Conservation (phyloP, 2,888 invertebrate species). For the Iphiclides podalirius region DNA sequence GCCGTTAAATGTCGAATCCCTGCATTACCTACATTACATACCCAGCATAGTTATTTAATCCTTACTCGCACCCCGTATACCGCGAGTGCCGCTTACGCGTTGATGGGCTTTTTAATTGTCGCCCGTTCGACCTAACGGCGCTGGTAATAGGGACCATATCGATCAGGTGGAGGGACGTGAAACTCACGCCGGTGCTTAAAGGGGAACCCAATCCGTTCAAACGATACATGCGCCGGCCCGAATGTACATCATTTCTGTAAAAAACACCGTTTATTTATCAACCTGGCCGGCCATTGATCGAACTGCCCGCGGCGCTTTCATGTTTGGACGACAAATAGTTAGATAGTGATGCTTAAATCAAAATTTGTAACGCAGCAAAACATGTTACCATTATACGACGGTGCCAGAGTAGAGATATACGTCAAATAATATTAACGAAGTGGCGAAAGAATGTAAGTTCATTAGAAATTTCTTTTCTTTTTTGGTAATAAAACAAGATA, state of each 20-base stretch:
- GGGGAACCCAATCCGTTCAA: constrained; percentile 61
- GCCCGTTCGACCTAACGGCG: constrained; percentile 55
- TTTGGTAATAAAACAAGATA: too few species aligned
- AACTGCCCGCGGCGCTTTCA: too few species aligned
- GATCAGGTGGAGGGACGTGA: constrained; percentile 46
- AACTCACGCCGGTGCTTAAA: constrained; percentile 60
- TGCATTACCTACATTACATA: constrained; percentile 75
- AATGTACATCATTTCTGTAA: constrained; percentile 52
- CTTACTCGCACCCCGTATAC: constrained; percentile 60
- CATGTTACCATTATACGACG: too few species aligned
- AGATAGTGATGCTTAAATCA: too few species aligned
- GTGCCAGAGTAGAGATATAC: too few species aligned
- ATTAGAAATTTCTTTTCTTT: too few species aligned
- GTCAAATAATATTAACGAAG: too few species aligned
- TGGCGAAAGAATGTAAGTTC: too few species aligned
- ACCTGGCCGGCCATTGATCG: constrained; percentile 37
- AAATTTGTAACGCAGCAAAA: too few species aligned
- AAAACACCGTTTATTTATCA: constrained; percentile 43
- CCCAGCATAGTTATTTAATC: constrained; percentile 72
- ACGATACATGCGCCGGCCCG: constrained; percentile 55
- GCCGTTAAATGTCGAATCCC: constrained; percentile 75
- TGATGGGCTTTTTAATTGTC: constrained; percentile 35
- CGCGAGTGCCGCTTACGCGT: constrained; percentile 37
- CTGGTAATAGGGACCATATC: constrained; percentile 58
- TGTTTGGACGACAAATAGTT: too few species aligned